Conservation (phyloP, 2,113 vertebrate species). For the Hydrolagus affinis region DNA sequence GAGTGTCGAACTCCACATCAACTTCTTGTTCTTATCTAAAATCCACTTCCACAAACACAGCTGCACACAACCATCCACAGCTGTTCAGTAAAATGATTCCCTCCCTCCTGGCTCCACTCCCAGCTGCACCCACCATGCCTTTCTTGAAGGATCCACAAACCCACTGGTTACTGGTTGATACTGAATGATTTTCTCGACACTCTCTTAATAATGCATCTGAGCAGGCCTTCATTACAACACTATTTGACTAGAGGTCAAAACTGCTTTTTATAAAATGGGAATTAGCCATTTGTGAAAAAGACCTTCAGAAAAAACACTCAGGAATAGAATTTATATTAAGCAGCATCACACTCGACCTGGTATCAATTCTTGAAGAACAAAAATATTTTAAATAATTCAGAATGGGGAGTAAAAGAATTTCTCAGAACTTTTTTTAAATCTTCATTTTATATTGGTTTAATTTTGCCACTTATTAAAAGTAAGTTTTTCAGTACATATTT, state of each 20-base stretch:
- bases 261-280: not conserved
- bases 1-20: slow-evolving; percentile 14
- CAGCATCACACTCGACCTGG: not conserved
- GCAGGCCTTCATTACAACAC: not conserved
- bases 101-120: not conserved
- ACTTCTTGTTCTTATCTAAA: slow-evolving; percentile 24
- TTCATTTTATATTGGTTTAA: no score
- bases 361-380: not conserved
- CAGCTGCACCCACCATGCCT: not conserved
- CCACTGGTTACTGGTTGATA: no score
- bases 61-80: no score
- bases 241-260: not conserved
- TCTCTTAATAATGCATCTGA: not conserved
- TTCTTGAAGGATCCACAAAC: not conserved
- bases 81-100: not conserved
- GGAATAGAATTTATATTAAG: no score
- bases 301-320: not conserved
- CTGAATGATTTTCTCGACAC: not conserved
- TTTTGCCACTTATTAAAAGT: no score
- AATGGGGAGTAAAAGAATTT: no score
- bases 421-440: no score
- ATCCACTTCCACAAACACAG: slow-evolving; percentile 3
- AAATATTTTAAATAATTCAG: not conserved
- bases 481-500: no score
- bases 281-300: not conserved